Percentiles rank a stretch among this genome's conserved stretches.
Conservation (phyloP, 2,888 invertebrate species). For the Meta bourneti region DNA sequence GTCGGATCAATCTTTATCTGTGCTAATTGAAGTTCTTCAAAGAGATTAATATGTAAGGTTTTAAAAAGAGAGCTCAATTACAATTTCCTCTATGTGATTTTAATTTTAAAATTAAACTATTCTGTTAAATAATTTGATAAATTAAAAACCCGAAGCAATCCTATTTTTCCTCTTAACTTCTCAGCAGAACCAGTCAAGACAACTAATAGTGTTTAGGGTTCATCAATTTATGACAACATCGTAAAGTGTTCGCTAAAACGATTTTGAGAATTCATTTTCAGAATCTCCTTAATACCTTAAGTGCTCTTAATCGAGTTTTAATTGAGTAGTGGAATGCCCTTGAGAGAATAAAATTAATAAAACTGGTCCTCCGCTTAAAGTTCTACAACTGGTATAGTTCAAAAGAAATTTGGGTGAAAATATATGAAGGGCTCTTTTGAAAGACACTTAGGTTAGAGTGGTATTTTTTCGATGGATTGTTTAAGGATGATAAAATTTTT, state of each 20-base stretch:
- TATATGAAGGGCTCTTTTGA: neutral
- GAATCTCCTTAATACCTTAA: conserved; percentile 1
- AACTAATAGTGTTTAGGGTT: neutral
- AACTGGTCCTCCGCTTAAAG: neutral
- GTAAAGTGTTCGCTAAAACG: neutral
- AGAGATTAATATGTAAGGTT: too few relatives aligned
- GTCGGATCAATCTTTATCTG: too few relatives aligned
- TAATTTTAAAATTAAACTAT: too few relatives aligned
- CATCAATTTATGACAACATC: neutral
- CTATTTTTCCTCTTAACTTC: neutral
- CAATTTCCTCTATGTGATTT: too few relatives aligned
- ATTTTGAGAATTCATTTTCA: conserved; percentile 1
- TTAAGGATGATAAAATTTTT: neutral
- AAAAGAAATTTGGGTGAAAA: neutral
- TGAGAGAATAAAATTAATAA: conserved; percentile 1
- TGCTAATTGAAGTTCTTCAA: too few relatives aligned
- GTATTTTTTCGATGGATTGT: neutral
- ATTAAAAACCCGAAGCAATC: too few relatives aligned
- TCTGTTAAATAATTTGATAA: too few relatives aligned
- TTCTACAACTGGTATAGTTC: neutral
- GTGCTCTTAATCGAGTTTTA: conserved; percentile 6
- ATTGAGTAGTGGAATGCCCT: neutral
- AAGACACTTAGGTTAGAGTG: neutral
- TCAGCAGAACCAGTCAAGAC: neutral
- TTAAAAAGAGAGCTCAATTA: too few relatives aligned